Evolutionary conservation across 2,113 vertebrate genomes (phyloP).

Genomic region (Pelodiscus sinensis): DNA sequence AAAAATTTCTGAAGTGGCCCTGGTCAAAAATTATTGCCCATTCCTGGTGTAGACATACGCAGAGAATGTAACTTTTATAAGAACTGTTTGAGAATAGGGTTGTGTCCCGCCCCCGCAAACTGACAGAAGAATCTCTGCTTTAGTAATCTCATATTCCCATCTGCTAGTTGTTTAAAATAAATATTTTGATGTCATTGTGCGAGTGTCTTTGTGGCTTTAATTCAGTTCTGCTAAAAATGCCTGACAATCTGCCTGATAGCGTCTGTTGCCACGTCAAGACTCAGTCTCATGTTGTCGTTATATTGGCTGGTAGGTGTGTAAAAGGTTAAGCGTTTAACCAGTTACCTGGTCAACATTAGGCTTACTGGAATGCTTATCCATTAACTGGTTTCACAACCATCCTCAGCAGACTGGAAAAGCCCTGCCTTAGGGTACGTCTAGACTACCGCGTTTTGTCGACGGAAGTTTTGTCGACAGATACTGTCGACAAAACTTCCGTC

Average conservation of each 20-base stretch:
- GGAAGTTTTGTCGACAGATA: too few relatives aligned
- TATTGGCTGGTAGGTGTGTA: background rate
- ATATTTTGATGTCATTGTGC: background rate
- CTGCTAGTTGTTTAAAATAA: background rate
- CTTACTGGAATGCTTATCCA: too few relatives aligned
- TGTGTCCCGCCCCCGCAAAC: background rate
- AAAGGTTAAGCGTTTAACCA: too few relatives aligned
- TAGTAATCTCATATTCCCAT: background rate
- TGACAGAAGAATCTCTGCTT: background rate
- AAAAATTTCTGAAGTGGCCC: too few relatives aligned
- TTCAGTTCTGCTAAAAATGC: background rate
- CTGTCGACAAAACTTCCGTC: too few relatives aligned
- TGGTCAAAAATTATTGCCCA: too few relatives aligned
- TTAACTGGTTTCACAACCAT: too few relatives aligned
- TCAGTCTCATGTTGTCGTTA: background rate
- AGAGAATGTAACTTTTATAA: background rate
- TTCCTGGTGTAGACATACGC: too few relatives aligned
- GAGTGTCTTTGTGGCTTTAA: background rate
- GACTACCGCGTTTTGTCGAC: too few relatives aligned
- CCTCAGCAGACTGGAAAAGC: too few relatives aligned
- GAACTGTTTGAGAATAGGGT: background rate
- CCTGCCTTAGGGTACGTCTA: too few relatives aligned
- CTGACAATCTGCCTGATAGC: background rate
- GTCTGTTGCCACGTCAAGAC: background rate
- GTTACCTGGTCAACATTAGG: too few relatives aligned